Base-by-base conservation (phyloP, 2,888 invertebrate species). In the Choristoneura rosaceana region DNA sequence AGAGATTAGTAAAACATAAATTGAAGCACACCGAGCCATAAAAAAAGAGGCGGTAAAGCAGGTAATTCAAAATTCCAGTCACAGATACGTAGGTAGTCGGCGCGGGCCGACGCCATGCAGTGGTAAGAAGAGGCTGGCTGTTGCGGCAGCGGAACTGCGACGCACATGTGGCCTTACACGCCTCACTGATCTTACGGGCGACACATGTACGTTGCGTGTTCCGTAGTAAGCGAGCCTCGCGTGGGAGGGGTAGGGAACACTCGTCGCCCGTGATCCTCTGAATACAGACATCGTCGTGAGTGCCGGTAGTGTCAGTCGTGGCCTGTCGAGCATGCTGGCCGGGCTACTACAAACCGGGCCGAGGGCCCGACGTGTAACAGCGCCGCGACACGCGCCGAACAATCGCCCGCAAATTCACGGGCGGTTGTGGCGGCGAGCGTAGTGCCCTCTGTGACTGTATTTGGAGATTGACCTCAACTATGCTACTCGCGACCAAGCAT, bases 1-100 rank as follows among this genome's bases (percentile, higher is more conserved):
- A 47, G 73, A 55, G 58, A 78, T 70, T 77, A 73, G 61, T 62
- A 70, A 66, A 71, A 89, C 87, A 90, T 85, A 84, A 85, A 89
- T 85, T 83, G 79, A 91, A 92, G 92, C 93, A 93, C 94, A 94
- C 91, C 88, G 90, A 94, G 91, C 90, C 92, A 91, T 91, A 88
- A 87, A 89, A 69, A 86, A 89, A 87, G 82, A 90, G 89, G 91
- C 90, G 86, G 87, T 85, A 89, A 91, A 92, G 91, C 92, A 91
- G 90, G 90, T 91, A 87, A 85, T 86, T 89, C 87, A 88, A 92
- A 92, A 90, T 87, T 87, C 89, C 91, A 93, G 92, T 93, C 92
- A 92, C 93, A 93, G 91, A 85, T 83, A 76, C 71, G 71, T 62
- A 71, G 71, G 71, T 71, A 62, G 65, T 58, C 70, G 71, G 66